A percentile compares a stretch with the other conserved stretches of the same genome.
phyloP scores from a whole-genome alignment of 1,140 invertebrate species.

The Meloidogyne hapla region DNA sequence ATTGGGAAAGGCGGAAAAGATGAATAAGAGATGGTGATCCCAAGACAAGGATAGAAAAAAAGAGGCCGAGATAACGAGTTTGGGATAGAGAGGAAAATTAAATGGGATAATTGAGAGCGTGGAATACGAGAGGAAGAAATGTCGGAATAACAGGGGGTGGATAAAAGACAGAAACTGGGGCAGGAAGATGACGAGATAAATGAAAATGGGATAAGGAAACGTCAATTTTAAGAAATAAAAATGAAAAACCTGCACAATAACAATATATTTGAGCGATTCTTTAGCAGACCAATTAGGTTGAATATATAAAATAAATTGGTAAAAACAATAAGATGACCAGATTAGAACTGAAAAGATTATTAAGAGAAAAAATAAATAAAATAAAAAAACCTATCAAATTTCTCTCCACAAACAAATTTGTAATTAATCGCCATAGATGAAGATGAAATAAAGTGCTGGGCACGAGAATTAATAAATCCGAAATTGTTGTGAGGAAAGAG shows the following conservation, averaged over 20 bases:
- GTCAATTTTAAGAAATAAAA: neutral
- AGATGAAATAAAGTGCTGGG: slow-evolving; percentile 38
- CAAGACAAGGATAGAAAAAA: no score
- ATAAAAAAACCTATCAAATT: slow-evolving; percentile 38
- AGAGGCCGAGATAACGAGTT: no score
- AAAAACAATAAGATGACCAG: slow-evolving; percentile 49
- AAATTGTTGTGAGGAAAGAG: slow-evolving; percentile 29
- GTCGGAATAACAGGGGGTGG: no score
- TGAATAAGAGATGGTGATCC: no score
- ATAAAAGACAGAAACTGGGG: no score
- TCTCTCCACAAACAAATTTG: slow-evolving; percentile 42
- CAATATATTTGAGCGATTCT: slow-evolving; percentile 50
- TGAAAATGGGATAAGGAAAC: no score
- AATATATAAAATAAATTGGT: slow-evolving; percentile 51
- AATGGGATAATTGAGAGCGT: no score
- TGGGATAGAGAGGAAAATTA: no score
- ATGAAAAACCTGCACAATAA: slow-evolving; percentile 40
- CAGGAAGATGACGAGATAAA: no score
- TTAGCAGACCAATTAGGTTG: slow-evolving; percentile 47
- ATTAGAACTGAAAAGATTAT: slow-evolving; percentile 34
- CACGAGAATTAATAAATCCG: slow-evolving; percentile 36
- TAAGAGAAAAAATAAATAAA: neutral
- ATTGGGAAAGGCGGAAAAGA: no score
- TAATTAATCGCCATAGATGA: slow-evolving; percentile 44
- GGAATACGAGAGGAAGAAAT: no score